These are phyloP conservation scores for Cosmopolites sordidus DNA, from an alignment of 2,888 invertebrate species.

Conservation along the genomic window DNA sequence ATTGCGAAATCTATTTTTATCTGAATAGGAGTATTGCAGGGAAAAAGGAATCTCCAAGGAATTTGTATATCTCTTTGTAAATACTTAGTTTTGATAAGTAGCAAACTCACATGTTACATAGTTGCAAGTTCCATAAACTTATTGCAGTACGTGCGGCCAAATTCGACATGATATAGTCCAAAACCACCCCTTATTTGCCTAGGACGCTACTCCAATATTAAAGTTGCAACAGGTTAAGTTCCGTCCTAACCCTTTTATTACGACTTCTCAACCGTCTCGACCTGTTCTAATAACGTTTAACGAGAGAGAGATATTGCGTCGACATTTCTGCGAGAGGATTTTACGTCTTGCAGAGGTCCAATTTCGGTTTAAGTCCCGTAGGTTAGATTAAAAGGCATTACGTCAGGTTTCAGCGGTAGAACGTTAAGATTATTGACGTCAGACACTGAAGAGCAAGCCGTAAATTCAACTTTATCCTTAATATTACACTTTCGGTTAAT, in stretches of 20 bases:
- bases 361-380: slow-evolving; percentile 7
- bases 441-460: no score
- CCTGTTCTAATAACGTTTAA: slow-evolving; percentile 13
- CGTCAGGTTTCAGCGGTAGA: not conserved
- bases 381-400: not conserved
- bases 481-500: no score
- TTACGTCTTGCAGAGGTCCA: slow-evolving; percentile 7
- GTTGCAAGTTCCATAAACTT: no score
- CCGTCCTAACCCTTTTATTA: slow-evolving; percentile 10
- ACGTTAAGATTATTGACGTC: not conserved
- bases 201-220: slow-evolving; percentile 6
- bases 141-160: no score
- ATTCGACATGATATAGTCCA: not conserved
- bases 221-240: slow-evolving; percentile 16
- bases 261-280: slow-evolving; percentile 9
- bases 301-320: slow-evolving; percentile 7
- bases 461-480: no score
- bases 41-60: no score
- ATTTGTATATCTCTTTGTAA: no score
- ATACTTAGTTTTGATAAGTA: no score
- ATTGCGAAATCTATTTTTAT: no score
- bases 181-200: not conserved
- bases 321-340: slow-evolving; percentile 11
- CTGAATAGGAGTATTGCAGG: no score
- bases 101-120: no score